phyloP scores from a whole-genome alignment of 2,797 vertebrate species.

The Loris lydekkerianus region DNA sequence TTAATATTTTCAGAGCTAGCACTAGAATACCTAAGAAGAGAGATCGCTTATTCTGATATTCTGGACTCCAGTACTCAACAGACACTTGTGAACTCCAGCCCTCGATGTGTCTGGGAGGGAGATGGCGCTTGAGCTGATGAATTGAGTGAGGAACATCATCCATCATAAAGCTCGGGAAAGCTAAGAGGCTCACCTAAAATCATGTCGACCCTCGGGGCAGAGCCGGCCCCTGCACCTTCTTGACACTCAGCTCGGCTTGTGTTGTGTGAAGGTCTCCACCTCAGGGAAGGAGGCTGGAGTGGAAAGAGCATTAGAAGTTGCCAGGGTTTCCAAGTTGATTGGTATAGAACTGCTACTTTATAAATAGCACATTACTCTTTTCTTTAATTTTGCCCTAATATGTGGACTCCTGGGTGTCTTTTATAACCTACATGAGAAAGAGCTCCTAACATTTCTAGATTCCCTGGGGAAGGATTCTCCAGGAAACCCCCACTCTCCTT shows the following conservation, averaged over 20 bases:
- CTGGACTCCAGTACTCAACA: neutral
- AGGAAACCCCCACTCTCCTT: neutral
- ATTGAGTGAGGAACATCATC: neutral
- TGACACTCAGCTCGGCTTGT: neutral
- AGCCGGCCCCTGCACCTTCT: neutral
- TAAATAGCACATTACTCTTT: neutral
- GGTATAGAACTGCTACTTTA: neutral
- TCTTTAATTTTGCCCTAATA: neutral
- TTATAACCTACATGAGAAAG: neutral
- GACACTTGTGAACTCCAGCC: neutral
- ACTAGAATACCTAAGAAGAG: neutral
- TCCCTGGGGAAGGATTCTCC: neutral
- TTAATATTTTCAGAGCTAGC: constrained; percentile 9
- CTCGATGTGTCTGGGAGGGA: neutral
- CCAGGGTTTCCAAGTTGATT: neutral
- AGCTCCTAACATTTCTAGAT: neutral
- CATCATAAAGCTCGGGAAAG: neutral
- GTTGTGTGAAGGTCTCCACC: neutral
- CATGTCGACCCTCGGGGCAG: neutral
- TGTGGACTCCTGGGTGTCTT: neutral
- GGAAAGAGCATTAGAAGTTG: fast-evolving
- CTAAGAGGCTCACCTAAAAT: neutral
- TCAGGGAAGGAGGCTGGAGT: too few species aligned
- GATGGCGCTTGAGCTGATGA: neutral
- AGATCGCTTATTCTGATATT: neutral